A percentile compares a stretch with the other conserved stretches of the same genome.
These are phyloP conservation scores for Uromys caudimaculatus DNA, from an alignment of 2,797 vertebrate species.

Conservation along the genomic window DNA sequence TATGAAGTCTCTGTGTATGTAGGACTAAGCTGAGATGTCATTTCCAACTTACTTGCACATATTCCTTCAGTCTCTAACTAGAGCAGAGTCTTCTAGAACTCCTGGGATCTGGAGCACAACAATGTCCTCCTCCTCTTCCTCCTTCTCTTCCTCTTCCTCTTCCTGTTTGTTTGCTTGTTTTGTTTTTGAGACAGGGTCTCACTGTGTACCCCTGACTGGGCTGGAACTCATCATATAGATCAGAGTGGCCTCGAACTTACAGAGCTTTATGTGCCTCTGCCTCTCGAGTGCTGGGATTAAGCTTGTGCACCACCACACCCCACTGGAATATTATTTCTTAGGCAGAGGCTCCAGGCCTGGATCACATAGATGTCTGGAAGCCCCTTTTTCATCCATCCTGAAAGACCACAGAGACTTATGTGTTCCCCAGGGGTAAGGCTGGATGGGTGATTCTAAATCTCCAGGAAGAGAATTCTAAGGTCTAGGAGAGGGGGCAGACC, in stretches of 20 bases:
- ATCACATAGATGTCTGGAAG: background rate
- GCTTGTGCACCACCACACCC: background rate
- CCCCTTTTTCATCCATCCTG: background rate
- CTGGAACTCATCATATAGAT: background rate
- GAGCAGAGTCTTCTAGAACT: background rate
- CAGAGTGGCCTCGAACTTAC: background rate
- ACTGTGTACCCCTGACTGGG: background rate
- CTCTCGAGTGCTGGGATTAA: background rate
- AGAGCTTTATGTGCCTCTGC: background rate
- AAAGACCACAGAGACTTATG: background rate
- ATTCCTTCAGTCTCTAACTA: background rate
- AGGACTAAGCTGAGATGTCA: background rate
- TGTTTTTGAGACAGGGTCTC: background rate
- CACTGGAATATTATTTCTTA: background rate
- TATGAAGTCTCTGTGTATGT: constrained; percentile 4
- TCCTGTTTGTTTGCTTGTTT: background rate
- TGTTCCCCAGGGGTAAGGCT: fast-evolving
- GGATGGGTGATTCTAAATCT: background rate
- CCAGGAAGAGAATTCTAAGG: constrained; percentile 11
- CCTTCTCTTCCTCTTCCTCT: background rate
- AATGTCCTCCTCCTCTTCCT: background rate
- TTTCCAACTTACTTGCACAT: constrained; percentile 6
- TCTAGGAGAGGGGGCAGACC: too few species aligned
- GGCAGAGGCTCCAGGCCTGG: background rate
- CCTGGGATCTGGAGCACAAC: background rate